phyloP scores from a whole-genome alignment of 2,797 vertebrate genomes.

The Poecilia gillii region DNA sequence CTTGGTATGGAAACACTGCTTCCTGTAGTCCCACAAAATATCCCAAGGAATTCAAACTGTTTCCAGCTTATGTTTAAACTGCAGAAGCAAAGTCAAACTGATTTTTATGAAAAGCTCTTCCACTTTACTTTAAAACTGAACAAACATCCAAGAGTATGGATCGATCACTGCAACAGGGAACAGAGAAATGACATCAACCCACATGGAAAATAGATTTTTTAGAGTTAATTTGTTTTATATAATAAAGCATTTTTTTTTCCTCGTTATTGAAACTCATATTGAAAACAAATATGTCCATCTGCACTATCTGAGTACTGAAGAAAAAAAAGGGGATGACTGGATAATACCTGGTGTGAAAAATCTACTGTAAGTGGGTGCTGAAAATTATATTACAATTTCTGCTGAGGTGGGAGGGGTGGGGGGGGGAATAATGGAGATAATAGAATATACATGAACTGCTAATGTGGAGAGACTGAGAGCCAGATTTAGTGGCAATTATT shows the following conservation, averaged over 20 bases:
- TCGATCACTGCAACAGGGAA: neutral
- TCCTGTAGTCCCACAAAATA: neutral
- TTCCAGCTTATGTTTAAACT: neutral
- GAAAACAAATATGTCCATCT: slow-evolving; percentile 42
- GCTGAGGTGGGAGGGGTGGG: slow-evolving; percentile 14
- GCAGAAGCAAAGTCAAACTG: neutral
- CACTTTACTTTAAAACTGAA: neutral
- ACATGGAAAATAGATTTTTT: slow-evolving; percentile 19
- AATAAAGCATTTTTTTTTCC: slow-evolving; percentile 29
- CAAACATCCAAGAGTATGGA: neutral
- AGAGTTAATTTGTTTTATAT: neutral
- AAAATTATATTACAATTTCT: slow-evolving; percentile 34
- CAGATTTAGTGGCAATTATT: slow-evolving; percentile 64
- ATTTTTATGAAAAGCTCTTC: neutral
- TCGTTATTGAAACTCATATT: slow-evolving; percentile 9
- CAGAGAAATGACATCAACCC: slow-evolving; percentile 2
- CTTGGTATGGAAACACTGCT: neutral
- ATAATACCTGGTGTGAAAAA: slow-evolving; percentile 5
- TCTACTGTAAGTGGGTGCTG: slow-evolving; percentile 23
- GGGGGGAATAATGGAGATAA: slow-evolving; percentile 49
- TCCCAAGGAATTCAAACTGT: neutral
- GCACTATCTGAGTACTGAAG: neutral
- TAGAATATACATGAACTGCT: slow-evolving; percentile 61
- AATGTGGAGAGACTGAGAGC: slow-evolving; percentile 54
- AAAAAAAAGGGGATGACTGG: slow-evolving; percentile 22